Conservation (phyloP, 1,140 invertebrate species). For the Zaprionus kolodkinae region DNA sequence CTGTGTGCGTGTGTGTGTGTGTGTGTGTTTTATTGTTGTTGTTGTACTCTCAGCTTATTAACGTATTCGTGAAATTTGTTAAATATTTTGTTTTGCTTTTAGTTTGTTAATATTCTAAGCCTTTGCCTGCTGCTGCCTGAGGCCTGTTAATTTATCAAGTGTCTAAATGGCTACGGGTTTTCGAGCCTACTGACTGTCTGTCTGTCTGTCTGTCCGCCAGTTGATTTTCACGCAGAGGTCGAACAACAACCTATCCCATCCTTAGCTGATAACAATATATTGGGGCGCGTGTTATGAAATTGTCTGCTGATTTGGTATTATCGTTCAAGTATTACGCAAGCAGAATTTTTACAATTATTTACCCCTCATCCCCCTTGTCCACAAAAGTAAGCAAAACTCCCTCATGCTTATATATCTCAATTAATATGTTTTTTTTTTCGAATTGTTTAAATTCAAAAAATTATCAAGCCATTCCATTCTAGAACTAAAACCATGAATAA, state of each 20-base stretch:
- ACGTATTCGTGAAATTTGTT: constrained; percentile 59
- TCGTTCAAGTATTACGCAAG: no score
- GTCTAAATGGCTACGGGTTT: constrained; percentile 39
- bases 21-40: constrained; percentile 30
- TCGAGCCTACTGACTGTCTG: neutral
- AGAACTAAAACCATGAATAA: no score
- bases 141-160: constrained; percentile 69
- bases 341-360: no score
- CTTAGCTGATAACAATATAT: neutral
- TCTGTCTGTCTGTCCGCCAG: no score
- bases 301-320: neutral
- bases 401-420: no score
- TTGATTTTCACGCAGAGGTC: neutral
- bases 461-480: no score
- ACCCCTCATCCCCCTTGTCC: no score
- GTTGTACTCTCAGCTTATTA: constrained; percentile 49
- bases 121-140: constrained; percentile 38
- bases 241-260: neutral
- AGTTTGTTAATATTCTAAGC: constrained; percentile 51
- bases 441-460: no score
- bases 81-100: constrained; percentile 47
- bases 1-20: constrained; percentile 23
- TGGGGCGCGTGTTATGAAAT: neutral
- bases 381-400: no score
- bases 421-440: no score